These are phyloP conservation scores for Hirtodrosophila confusa DNA, from an alignment of 2,888 invertebrate species.

Conservation along the genomic window DNA sequence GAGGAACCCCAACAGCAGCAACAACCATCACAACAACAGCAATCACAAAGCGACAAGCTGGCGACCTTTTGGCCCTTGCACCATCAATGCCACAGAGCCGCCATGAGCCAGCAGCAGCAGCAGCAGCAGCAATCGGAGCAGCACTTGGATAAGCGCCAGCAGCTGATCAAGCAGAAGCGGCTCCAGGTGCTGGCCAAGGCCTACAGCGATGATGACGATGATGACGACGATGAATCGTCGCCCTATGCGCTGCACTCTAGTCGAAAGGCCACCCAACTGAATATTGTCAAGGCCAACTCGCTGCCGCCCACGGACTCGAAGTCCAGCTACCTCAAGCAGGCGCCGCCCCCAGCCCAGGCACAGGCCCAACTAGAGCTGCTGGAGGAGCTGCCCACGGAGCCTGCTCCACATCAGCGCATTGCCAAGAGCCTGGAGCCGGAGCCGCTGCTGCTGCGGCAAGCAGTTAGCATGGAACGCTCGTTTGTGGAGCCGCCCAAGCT, in stretches of 20 bases:
- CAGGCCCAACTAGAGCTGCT: constrained; percentile 5
- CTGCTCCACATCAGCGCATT: constrained; percentile 7
- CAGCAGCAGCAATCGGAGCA: constrained; percentile 21
- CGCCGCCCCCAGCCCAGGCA: constrained; percentile 43
- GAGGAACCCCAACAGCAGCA: constrained; percentile 38
- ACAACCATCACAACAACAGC: constrained; percentile 19
- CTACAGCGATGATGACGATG: constrained; percentile 23
- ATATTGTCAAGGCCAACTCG: constrained; percentile 66
- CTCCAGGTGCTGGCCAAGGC: not conserved
- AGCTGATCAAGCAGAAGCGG: constrained; percentile 21
- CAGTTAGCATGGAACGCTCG: constrained; percentile 36
- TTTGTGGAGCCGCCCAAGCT: constrained; percentile 52
- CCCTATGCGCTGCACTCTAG: constrained; percentile 56
- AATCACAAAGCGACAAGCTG: constrained; percentile 59
- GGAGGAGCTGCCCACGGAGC: no score
- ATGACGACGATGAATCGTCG: constrained; percentile 24
- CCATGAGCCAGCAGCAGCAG: constrained; percentile 37
- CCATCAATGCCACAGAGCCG: constrained; percentile 58
- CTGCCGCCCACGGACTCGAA: constrained; percentile 61
- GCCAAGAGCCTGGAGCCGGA: constrained; percentile 47
- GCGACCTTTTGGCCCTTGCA: constrained; percentile 74
- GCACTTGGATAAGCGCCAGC: constrained; percentile 33
- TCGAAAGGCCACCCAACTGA: constrained; percentile 56
- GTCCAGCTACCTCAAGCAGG: constrained; percentile 22
- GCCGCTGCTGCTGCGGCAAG: constrained; percentile 13